These are phyloP conservation scores for Cardinalis cardinalis DNA, from an alignment of 2,113 vertebrate species.

Conservation along the genomic window DNA sequence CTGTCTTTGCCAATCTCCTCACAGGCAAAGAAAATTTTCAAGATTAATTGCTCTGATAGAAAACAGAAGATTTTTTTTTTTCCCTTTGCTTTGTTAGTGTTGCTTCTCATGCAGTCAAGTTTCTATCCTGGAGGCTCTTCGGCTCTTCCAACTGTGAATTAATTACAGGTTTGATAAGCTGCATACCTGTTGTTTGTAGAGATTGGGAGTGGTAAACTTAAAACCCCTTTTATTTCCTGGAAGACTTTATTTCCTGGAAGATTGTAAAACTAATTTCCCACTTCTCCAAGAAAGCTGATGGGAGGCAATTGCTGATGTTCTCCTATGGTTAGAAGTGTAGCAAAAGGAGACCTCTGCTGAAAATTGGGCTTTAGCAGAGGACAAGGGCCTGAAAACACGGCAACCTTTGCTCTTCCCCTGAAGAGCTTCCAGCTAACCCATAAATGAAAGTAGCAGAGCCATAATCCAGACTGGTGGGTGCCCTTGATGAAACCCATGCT, in stretches of 20 bases:
- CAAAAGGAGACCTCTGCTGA: not conserved
- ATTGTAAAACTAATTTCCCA: not conserved
- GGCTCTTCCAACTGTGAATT: not conserved
- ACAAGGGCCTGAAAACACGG: not conserved
- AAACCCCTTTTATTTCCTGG: not conserved
- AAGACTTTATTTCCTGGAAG: not conserved
- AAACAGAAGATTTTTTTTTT: not conserved
- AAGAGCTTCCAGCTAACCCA: not conserved
- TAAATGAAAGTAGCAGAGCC: not conserved
- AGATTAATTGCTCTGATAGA: conserved; percentile 36
- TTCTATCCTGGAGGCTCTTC: conserved; percentile 1
- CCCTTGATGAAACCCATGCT: not conserved
- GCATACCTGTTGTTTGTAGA: not conserved
- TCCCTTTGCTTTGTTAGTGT: not conserved
- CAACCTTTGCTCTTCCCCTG: not conserved
- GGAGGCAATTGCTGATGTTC: not conserved
- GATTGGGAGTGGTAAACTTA: not conserved
- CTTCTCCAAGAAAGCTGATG: not conserved
- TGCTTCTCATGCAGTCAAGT: not conserved
- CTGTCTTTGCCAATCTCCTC: conserved; percentile 45
- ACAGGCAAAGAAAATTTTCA: conserved; percentile 46
- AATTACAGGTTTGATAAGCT: conserved; percentile 8
- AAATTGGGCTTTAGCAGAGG: not conserved
- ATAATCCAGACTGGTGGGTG: not conserved
- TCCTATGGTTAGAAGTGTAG: not conserved